Evolutionary conservation across 2,797 vertebrate species (phyloP).

Genomic region (Micrastur ruficollis): DNA sequence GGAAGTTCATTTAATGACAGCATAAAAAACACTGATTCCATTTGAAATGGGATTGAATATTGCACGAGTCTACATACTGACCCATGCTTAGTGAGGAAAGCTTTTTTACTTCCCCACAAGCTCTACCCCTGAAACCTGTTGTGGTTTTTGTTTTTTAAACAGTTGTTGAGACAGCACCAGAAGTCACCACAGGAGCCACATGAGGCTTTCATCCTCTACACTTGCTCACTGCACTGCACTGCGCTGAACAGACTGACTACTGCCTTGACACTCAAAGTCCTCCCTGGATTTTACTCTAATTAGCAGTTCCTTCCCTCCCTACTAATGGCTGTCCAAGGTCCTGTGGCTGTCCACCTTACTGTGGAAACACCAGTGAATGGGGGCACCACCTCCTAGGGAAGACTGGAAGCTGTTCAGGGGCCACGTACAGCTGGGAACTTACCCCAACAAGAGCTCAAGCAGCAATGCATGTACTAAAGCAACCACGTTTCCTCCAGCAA

Average conservation of each 20-base stretch:
- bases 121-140: neutral
- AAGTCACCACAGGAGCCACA: neutral
- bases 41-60: neutral
- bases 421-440: neutral
- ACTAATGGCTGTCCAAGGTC: neutral
- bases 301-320: neutral
- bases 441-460: neutral
- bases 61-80: neutral
- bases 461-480: neutral
- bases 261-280: neutral
- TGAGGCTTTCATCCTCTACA: neutral
- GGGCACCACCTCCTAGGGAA: neutral
- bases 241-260: neutral
- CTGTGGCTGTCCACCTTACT: neutral
- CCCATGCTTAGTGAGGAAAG: rapidly evolving
- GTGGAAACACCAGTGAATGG: neutral
- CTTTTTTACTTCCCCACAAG: neutral
- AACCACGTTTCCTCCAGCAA: rapidly evolving
- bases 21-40: neutral
- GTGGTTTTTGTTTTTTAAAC: neutral
- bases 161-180: neutral
- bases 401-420: neutral
- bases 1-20: neutral
- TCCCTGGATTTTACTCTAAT: neutral
- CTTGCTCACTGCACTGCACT: neutral